These are phyloP conservation scores for Metopia argyrocephala DNA, from an alignment of 2,888 invertebrate species.

Conservation along the genomic window DNA sequence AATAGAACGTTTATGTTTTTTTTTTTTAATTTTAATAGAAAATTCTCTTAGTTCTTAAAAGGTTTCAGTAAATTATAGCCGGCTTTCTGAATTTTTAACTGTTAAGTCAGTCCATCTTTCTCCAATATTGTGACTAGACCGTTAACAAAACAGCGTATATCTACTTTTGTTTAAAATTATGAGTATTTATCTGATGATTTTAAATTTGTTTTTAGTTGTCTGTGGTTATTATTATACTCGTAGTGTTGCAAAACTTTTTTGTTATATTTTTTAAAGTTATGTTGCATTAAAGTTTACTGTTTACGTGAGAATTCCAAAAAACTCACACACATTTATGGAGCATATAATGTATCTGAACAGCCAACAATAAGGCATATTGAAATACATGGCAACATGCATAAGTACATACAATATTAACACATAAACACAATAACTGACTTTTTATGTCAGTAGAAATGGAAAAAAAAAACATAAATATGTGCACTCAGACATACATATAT, in stretches of 20 bases:
- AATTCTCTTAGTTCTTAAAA: too few species aligned
- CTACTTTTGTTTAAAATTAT: background rate
- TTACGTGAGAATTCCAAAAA: constrained; percentile 46
- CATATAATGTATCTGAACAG: background rate
- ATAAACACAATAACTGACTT: background rate
- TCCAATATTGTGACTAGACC: too few species aligned
- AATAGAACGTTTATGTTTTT: too few species aligned
- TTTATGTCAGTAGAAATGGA: background rate
- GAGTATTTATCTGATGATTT: background rate
- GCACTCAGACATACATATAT: constrained; percentile 25
- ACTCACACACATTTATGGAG: background rate
- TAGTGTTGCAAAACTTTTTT: background rate
- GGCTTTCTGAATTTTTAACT: too few species aligned
- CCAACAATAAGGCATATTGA: background rate
- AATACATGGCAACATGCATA: constrained; percentile 12
- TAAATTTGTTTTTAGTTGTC: background rate
- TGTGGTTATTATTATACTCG: background rate
- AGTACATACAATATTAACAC: constrained; percentile 20
- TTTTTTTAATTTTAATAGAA: too few species aligned
- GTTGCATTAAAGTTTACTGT: constrained; percentile 44
- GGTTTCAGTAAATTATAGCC: too few species aligned
- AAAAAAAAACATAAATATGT: background rate
- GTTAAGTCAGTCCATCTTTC: too few species aligned
- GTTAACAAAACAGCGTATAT: too few species aligned
- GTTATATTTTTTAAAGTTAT: background rate